Conservation (phyloP, 2,113 vertebrate genomes). For the Tricholaema leucomelas region DNA sequence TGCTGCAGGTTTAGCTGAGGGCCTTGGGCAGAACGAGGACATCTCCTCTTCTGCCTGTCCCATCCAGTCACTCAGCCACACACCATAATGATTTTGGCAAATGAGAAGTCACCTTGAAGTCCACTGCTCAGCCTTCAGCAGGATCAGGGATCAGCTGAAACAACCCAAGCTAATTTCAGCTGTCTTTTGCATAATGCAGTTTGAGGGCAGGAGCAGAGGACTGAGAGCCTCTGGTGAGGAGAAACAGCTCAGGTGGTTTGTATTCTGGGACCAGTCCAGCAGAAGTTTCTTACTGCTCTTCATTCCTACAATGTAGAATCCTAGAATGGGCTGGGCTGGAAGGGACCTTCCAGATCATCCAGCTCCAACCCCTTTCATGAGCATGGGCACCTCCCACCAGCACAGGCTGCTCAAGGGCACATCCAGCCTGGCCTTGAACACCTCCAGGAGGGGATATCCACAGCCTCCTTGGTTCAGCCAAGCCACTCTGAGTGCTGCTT, state of each 20-base stretch:
- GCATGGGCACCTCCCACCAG: too few relatives aligned
- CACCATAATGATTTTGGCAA: not conserved
- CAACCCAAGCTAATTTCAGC: constrained; percentile 36
- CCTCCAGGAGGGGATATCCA: too few relatives aligned
- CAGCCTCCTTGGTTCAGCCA: too few relatives aligned
- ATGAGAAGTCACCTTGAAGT: constrained; percentile 58
- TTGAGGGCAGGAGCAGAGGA: not conserved
- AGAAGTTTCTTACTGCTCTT: not conserved
- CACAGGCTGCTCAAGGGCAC: too few relatives aligned
- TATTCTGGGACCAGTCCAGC: not conserved
- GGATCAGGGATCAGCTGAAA: constrained; percentile 17
- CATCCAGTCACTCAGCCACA: not conserved
- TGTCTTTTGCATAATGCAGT: constrained; percentile 23
- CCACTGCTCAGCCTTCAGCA: not conserved
- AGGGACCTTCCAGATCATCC: too few relatives aligned
- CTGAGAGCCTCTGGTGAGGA: not conserved
- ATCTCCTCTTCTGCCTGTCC: not conserved
- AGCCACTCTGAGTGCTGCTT: too few relatives aligned
- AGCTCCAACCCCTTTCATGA: too few relatives aligned
- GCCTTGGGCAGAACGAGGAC: not conserved
- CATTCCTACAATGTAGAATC: not conserved
- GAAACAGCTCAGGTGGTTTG: not conserved
- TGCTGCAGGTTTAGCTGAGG: not conserved
- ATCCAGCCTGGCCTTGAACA: too few relatives aligned
- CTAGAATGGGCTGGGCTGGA: too few relatives aligned